phyloP scores from a whole-genome alignment of 1,140 invertebrate genomes.

The Saccostrea glomerata region DNA sequence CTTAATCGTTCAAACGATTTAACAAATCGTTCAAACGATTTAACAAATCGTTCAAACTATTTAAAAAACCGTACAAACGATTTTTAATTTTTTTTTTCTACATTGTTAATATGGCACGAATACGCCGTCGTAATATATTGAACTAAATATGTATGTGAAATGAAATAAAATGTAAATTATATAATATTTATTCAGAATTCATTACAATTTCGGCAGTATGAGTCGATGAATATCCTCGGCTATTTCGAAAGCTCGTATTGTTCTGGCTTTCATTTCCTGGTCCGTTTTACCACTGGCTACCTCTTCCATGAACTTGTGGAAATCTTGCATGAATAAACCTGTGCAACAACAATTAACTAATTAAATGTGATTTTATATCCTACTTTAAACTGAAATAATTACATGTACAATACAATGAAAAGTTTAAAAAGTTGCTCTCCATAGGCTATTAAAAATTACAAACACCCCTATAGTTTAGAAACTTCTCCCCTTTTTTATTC shows the following conservation, averaged over 20 bases:
- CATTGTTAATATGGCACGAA: no score
- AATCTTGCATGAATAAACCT: constrained; percentile 48
- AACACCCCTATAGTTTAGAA: not conserved
- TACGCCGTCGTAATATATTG: no score
- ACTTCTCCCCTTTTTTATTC: not conserved
- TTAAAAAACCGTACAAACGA: no score
- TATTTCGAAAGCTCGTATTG: constrained; percentile 36
- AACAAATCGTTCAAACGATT: no score
- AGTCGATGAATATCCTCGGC: constrained; percentile 36
- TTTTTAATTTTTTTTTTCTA: no score
- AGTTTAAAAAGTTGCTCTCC: not conserved
- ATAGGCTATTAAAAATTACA: not conserved
- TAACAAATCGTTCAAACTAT: no score
- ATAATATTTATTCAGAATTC: not conserved
- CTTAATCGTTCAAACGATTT: no score
- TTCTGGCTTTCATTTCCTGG: constrained; percentile 32
- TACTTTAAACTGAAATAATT: no score
- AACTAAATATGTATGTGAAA: no score
- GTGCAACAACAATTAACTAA: not conserved
- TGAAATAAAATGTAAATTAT: no score
- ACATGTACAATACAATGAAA: no score
- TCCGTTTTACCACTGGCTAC: not conserved
- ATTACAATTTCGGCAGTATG: constrained; percentile 6
- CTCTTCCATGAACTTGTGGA: constrained; percentile 40
- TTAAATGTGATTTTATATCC: no score